phyloP scores from a whole-genome alignment of 2,888 invertebrate species.

The Spisula solida region DNA sequence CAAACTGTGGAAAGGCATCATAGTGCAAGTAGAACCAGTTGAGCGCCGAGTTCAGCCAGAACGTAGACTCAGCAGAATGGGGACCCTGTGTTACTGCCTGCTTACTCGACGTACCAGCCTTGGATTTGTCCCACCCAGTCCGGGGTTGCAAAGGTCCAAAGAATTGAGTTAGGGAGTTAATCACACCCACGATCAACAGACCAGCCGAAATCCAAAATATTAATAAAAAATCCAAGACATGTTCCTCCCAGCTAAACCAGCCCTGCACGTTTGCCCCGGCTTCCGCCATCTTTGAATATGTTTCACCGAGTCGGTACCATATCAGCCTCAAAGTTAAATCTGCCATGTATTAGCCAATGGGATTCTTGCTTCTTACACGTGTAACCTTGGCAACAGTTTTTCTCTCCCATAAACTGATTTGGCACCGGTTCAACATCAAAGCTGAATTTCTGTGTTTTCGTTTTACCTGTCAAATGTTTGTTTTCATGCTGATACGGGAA shows the following conservation, averaged over 20 bases:
- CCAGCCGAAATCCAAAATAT: slow-evolving; percentile 85
- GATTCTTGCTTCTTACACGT: slow-evolving; percentile 77
- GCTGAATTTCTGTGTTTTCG: slow-evolving; percentile 39
- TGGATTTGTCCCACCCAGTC: slow-evolving; percentile 73
- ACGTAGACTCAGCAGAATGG: slow-evolving; percentile 80
- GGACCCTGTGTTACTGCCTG: slow-evolving; percentile 61
- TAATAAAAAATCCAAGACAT: slow-evolving; percentile 86
- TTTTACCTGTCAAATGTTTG: slow-evolving; percentile 62
- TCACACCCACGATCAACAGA: slow-evolving; percentile 80
- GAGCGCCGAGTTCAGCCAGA: slow-evolving; percentile 86
- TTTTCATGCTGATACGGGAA: slow-evolving; percentile 68
- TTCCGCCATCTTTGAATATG: slow-evolving; percentile 85
- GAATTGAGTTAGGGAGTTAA: slow-evolving; percentile 83
- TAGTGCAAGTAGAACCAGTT: slow-evolving; percentile 86
- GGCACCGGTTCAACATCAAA: slow-evolving; percentile 65
- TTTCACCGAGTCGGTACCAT: slow-evolving; percentile 86
- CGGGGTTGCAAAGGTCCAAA: slow-evolving; percentile 84
- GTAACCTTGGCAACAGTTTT: slow-evolving; percentile 78
- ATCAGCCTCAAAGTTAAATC: slow-evolving; percentile 86
- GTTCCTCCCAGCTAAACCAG: slow-evolving; percentile 85
- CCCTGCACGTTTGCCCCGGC: slow-evolving; percentile 79
- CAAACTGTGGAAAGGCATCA: slow-evolving; percentile 82
- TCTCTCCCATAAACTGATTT: slow-evolving; percentile 83
- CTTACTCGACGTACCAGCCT: slow-evolving; percentile 69
- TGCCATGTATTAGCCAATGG: slow-evolving; percentile 85